Base-by-base conservation (phyloP, 2,113 vertebrate species). In the Eulemur macaco region DNA sequence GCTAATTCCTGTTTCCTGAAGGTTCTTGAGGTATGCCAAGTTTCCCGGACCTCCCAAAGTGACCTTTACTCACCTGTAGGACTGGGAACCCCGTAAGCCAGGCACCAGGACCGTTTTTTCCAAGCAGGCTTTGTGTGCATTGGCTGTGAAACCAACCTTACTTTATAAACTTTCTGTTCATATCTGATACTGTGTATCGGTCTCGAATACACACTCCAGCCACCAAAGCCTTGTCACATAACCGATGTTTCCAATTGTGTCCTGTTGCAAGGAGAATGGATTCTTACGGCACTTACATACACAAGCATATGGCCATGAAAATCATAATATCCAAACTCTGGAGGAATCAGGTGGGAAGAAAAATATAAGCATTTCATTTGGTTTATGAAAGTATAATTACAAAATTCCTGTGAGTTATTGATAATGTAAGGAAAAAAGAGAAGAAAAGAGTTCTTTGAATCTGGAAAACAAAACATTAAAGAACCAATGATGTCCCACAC, bases 41-140 rank as follows among this genome's bases (percentile, higher is more conserved):
- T 13, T 58, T n/a, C 8, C 37, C 27, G 17, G 80, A 11, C n/a
- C 54, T 82, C n/a, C 37, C 54, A 1, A 27, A 81, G 37, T 42
- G 54, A 27, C 25, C 54, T 29, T 60, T 27, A 10, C 25, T 29
- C 37, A 18, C 25, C 42, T 42, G 14, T 29, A 25, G 37, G 37
- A 27, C 3, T 13, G 3, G 8, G 15, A 8, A 25, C 31, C 0
- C 76, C 3, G 37, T 6, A 15, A 5, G 25, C n/a, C 54, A 39
- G 54, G 54, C 8, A 29, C 18, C 60, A 68, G 63, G 25, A 8
- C 17, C 23, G 14, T 4, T 47, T 31, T 31, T 45, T 47, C 73
- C 73, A 74, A 17, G 60, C 25, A 29, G 60, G 27, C 60, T 11
- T 27, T 63, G 25, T 5, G 9, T 63, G 63, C 63, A 66, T 66